phyloP scores from a whole-genome alignment of 2,888 invertebrate genomes.

The Sycophila texana region DNA sequence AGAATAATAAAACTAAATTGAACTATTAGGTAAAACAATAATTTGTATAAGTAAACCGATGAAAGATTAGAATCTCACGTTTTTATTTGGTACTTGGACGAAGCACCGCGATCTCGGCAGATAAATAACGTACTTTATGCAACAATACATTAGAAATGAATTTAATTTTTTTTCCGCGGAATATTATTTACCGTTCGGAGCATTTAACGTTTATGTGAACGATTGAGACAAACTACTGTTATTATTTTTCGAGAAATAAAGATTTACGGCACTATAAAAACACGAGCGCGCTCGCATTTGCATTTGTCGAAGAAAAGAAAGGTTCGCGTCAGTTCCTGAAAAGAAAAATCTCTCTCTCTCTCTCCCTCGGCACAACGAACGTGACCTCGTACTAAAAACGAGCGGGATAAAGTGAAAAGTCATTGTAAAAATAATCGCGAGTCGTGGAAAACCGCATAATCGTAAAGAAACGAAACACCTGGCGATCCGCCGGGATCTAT shows the following conservation, averaged over 20 bases:
- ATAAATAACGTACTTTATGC: slow-evolving; percentile 22
- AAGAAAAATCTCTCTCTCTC: slow-evolving; percentile 5
- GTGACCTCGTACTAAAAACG: slow-evolving; percentile 23
- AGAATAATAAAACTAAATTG: too few species aligned
- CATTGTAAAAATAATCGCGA: slow-evolving; percentile 24
- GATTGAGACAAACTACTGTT: slow-evolving; percentile 38
- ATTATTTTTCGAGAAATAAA: slow-evolving; percentile 32
- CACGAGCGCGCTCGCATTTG: slow-evolving; percentile 18
- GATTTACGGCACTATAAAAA: slow-evolving; percentile 41
- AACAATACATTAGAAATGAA: slow-evolving; percentile 34
- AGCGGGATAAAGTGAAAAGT: slow-evolving; percentile 38
- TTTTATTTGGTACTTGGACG: slow-evolving; percentile 2
- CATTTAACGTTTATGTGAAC: slow-evolving; percentile 20
- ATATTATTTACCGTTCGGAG: slow-evolving; percentile 18
- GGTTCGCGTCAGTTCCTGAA: slow-evolving; percentile 6
- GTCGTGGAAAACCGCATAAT: not conserved
- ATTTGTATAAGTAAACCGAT: too few species aligned
- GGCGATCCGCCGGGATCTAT: slow-evolving; percentile 31
- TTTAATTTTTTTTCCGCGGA: slow-evolving; percentile 27
- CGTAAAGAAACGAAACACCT: slow-evolving; percentile 24
- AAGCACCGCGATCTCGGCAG: not conserved
- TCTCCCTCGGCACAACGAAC: not conserved
- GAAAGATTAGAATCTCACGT: not conserved
- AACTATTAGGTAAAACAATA: too few species aligned
- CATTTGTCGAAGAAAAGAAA: slow-evolving; percentile 30